phyloP scores from a whole-genome alignment of 2,888 invertebrate species.

The Chymomyza fuscimana region DNA sequence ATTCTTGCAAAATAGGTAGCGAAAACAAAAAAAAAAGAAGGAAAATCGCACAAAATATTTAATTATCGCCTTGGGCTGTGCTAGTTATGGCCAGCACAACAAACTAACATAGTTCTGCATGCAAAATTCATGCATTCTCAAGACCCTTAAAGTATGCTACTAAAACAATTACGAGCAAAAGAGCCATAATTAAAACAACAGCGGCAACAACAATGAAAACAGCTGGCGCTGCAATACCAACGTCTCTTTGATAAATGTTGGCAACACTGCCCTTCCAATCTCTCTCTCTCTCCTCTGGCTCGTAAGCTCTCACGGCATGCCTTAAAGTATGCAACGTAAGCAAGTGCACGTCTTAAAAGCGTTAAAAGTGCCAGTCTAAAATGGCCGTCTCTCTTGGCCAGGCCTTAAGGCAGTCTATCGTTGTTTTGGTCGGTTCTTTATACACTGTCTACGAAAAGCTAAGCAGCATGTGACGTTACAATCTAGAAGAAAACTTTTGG shows the following conservation, averaged over 20 bases:
- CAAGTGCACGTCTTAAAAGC: slow-evolving; percentile 34
- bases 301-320: slow-evolving; percentile 19
- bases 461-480: too few relatives aligned
- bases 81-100: slow-evolving; percentile 5
- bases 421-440: too few relatives aligned
- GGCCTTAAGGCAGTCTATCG: background rate
- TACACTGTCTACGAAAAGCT: too few relatives aligned
- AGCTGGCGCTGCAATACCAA: slow-evolving; percentile 11
- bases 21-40: background rate
- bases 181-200: slow-evolving; percentile 67
- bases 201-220: slow-evolving; percentile 22
- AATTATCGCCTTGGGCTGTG: slow-evolving; percentile 1
- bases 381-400: background rate
- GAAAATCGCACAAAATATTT: background rate
- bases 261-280: slow-evolving; percentile 37
- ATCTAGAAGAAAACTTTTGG: too few relatives aligned
- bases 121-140: slow-evolving; percentile 9
- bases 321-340: slow-evolving; percentile 61
- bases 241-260: slow-evolving; percentile 63
- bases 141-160: slow-evolving; percentile 66
- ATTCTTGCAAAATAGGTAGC: background rate
- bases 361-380: slow-evolving; percentile 32
- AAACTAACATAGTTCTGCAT: slow-evolving; percentile 59
- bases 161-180: slow-evolving; percentile 62
- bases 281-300: background rate